Conservation (phyloP, 2,888 invertebrate genomes). For the Acleris laterana region DNA sequence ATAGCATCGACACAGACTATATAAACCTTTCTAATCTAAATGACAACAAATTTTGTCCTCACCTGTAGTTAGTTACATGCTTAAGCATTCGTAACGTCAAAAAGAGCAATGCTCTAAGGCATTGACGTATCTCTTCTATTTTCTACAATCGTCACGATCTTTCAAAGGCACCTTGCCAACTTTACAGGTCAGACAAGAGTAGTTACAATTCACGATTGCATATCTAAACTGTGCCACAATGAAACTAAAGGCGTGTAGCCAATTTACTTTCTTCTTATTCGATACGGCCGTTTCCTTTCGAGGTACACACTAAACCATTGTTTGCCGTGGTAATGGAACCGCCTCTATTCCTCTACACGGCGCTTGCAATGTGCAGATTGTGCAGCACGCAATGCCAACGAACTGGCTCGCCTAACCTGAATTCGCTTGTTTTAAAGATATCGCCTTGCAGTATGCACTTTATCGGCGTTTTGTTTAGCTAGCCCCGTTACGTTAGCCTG, state of each 20-base stretch:
- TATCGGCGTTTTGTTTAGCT: not conserved
- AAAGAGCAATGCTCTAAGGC: too few species aligned
- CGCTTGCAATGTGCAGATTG: slow-evolving; percentile 17
- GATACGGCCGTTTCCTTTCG: slow-evolving; percentile 20
- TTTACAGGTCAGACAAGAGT: too few species aligned
- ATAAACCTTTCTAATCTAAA: too few species aligned
- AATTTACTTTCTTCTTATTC: slow-evolving; percentile 23
- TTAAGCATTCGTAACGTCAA: too few species aligned
- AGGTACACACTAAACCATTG: slow-evolving; percentile 17
- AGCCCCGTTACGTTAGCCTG: not conserved
- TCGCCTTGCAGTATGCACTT: slow-evolving; percentile 1
- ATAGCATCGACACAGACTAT: too few species aligned
- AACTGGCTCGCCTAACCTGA: slow-evolving; percentile 9
- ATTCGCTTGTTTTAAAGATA: not conserved
- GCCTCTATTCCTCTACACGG: not conserved
- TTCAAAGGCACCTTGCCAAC: too few species aligned
- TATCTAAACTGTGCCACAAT: not conserved
- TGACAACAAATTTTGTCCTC: too few species aligned
- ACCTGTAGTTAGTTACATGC: too few species aligned
- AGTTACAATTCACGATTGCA: too few species aligned
- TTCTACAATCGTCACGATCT: too few species aligned
- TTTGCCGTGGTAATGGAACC: slow-evolving; percentile 17
- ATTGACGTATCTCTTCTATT: too few species aligned
- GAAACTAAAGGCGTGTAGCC: slow-evolving; percentile 1
- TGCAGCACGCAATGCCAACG: slow-evolving; percentile 25